Conservation (phyloP, 2,888 invertebrate species). For the Platypus cylindrus region DNA sequence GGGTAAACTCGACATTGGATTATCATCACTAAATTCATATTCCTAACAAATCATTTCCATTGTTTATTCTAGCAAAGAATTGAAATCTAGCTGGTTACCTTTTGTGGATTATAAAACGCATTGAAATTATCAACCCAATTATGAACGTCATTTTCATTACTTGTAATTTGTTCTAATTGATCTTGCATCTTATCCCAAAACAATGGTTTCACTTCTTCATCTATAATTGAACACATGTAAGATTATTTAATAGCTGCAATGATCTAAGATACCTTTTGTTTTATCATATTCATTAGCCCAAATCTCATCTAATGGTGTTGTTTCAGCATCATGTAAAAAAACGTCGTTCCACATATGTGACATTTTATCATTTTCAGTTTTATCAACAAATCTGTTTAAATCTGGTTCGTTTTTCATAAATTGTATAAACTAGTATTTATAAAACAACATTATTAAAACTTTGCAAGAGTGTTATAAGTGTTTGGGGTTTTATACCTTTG, state of each 20-base stretch:
- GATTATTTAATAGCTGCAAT: not conserved
- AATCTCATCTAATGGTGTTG: conserved; percentile 20
- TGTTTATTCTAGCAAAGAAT: conserved; percentile 1
- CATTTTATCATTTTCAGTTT: conserved; percentile 32
- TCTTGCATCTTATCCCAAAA: conserved; percentile 56
- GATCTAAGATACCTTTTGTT: conserved; percentile 9
- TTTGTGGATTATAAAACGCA: conserved; percentile 49
- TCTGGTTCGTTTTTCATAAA: conserved; percentile 70
- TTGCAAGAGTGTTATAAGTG: too few species aligned
- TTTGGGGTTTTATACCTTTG: too few species aligned
- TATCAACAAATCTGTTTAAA: conserved; percentile 45
- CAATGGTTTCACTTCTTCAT: conserved; percentile 42
- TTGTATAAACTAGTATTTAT: conserved; percentile 72
- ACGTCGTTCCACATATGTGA: conserved; percentile 38
- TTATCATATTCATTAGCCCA: conserved; percentile 31
- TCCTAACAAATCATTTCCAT: conserved; percentile 45
- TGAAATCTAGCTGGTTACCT: conserved; percentile 28
- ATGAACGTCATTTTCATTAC: conserved; percentile 42
- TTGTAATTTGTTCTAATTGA: conserved; percentile 66
- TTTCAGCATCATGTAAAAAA: conserved; percentile 27
- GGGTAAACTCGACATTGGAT: conserved; percentile 65
- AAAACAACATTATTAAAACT: too few species aligned
- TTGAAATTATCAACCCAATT: conserved; percentile 62
- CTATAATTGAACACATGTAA: conserved; percentile 13
- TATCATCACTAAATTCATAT: conserved; percentile 71